Base-by-base conservation (phyloP, 2,888 invertebrate genomes). In the Erynnis tages region DNA sequence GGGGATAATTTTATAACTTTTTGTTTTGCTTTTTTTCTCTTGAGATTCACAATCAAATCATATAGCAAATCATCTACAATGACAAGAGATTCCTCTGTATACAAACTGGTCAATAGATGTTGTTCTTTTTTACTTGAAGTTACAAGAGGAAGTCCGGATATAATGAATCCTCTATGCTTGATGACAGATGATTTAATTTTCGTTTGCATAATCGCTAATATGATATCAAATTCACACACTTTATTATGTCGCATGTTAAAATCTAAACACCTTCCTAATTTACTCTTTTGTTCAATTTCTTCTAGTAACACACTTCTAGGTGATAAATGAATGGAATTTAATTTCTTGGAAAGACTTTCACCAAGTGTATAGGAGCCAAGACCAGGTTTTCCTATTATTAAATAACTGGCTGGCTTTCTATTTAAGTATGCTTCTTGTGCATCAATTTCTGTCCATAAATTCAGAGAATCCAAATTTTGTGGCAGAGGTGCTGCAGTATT, bases 111-210 rank as follows among this genome's bases (percentile, higher is more conserved):
- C 23, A 69, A 57, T 19, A 75, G 62, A 59, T 66, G 71, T 55
- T 68, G 57, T 21, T 67, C 53, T 35, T 59, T 64, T 58, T 61
- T 69, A 47, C 46, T 66, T 41, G 89, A 85, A 1, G 90, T 84
- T n/a, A 93, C 82, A 27, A 94, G 69, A 13, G 94, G 94, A 55
- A 94, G 76, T 4, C 93, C 93, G 53, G 92, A 91, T 58, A 94
- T 71, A 1, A 94, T 87, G 81, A 92, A 93, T 5, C 94, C 94
- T 65, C 92, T 80, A 63, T 93, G 91, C 61, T 78, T 69, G 10
- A 91, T 82, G 17, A 86, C 82, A 50, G 87, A 81, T 13, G 88
- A 87, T 38, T 82, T 71, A 1, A 93, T 57, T 64, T 92, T 91
- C 44, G 74, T 76, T 59, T 91, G 81, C 7, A 93, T 69, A 13